These are phyloP conservation scores for Emmelina monodactyla DNA, from an alignment of 2,888 invertebrate species.

Conservation along the genomic window DNA sequence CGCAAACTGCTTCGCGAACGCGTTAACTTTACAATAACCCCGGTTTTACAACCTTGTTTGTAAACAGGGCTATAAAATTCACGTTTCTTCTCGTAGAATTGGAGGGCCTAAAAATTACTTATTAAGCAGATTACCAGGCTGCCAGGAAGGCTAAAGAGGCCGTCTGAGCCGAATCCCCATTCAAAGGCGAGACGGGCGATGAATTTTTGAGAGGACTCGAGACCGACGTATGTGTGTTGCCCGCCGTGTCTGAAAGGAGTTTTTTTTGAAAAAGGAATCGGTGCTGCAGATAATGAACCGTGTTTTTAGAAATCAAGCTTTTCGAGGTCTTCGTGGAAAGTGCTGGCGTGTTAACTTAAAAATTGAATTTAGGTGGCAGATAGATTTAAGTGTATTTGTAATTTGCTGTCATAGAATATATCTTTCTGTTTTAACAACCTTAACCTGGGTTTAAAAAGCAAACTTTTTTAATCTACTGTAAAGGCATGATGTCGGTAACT, in stretches of 20 bases:
- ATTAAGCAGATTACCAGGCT: conserved; percentile 52
- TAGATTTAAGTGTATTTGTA: not conserved
- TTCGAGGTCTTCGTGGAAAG: not conserved
- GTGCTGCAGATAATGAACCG: conserved; percentile 39
- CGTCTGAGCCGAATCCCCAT: conserved; percentile 38
- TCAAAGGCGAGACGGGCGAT: conserved; percentile 56
- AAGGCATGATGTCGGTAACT: no score
- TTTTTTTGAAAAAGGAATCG: conserved; percentile 48
- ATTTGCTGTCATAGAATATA: no score
- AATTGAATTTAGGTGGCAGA: not conserved
- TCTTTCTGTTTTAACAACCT: no score
- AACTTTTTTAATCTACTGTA: no score
- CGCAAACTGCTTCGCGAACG: not conserved
- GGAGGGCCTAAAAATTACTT: conserved; percentile 38
- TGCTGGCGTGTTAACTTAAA: not conserved
- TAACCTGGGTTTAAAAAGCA: no score
- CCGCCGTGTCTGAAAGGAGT: conserved; percentile 30
- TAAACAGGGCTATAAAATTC: not conserved
- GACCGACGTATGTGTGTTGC: conserved; percentile 37
- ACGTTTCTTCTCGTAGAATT: conserved; percentile 10
- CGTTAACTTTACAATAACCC: not conserved
- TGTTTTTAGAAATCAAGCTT: conserved; percentile 12
- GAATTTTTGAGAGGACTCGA: conserved; percentile 62
- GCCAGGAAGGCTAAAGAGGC: conserved; percentile 6
- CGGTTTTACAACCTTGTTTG: not conserved